Evolutionary conservation across 64 coral and sea anemone genomes (phyloP), one percentile per base, ranked within the genome.

Genomic region (Trachythela sp.): DNA sequence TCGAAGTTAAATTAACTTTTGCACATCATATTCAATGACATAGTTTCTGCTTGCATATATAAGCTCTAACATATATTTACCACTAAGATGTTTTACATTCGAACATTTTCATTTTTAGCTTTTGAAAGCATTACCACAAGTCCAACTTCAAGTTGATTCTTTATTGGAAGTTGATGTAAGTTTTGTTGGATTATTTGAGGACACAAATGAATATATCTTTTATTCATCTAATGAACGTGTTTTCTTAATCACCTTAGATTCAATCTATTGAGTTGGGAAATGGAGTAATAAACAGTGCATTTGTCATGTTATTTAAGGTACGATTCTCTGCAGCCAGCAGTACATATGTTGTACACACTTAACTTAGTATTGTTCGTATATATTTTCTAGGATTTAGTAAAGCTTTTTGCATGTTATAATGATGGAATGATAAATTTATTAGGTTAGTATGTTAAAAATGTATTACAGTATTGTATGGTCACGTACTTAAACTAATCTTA

Each of bases 261-360:
- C 94, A 97, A 87, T 94, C 95, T 70, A 90, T 85, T 56, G 95
- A 97, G 83, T 87, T 97, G 48, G 85, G 90, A 26, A 97, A 97
- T 92, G 93, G 95, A 88, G 95, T 97, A 40, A 97, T 97, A 41
- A 97, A 97, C 91, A 90, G 93, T 94, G 95, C 91, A n/a, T 97
- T 97, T 97, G 95, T 97, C 18, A 93, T 97, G 5, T 72, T 97
- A 18, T 97, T 97, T 41, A 97, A 97, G 87, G 95, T 97, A 84
- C 85, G 41, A 59, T 24, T 34, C 34, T 20, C 24, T 72, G 2
- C 68, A 31, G 68, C 68, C 17, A 24, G 68, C 17, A 72, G 29
- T 27, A 72, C 0, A 0, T 11, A 31, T 80, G 15, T 15, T 80
- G 75, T 80, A 1, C 0, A 36, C 31, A 13, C 10, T 37, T 80